Evolutionary conservation across 1,140 invertebrate species (phyloP), one percentile per base, ranked within the genome.

Genomic region (Leguminivora glycinivorella): DNA sequence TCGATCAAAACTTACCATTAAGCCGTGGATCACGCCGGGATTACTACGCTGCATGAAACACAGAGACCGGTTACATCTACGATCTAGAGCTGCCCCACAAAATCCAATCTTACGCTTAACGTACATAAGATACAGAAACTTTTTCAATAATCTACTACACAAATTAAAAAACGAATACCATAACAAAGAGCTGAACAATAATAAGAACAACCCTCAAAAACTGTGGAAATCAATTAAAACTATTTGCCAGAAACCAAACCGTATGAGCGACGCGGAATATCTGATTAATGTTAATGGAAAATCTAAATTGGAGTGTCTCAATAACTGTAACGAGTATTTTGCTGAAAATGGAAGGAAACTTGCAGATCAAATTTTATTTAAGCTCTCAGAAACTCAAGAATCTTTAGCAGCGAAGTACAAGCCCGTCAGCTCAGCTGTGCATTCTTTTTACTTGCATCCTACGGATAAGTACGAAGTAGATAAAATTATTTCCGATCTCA

Each of bases 51-150:
- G 68, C 24, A 58, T 58, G 26, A 34, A 29, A 34, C 31, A 60
- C 7, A 47, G 68, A 10, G 68, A 70, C 19, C 12, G 34, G 19
- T 25, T 70, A 9, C 68, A 70, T 17, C 4, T 6, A 10, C 14
- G 26, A 29, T 26, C 31, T 7, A 34, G n/a, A 7, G 14, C 52
- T 3, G 1, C 5, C 24, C 26, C 24, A 1, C 56, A 58, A n/a
- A 29, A 58, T 56, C 10, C 2, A 2, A 26, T 34, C 4, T 6
- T 70, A 6, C 56, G 29, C 2, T 14, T 60, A 25, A 38, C 56
- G 2, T 70, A 70, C 34, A 70, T 38, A 43, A 58, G 56, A 10
- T 70, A 70, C 25, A 60, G 56, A 40, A 70, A 70, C 14, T 60
- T 60, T 60, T 70, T 29, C 14, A 2, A 70, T 26, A 38, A 43